Evolutionary conservation across 2,113 vertebrate genomes (phyloP), one percentile per base, ranked within the genome.

Genomic region (Platichthys stellatus): DNA sequence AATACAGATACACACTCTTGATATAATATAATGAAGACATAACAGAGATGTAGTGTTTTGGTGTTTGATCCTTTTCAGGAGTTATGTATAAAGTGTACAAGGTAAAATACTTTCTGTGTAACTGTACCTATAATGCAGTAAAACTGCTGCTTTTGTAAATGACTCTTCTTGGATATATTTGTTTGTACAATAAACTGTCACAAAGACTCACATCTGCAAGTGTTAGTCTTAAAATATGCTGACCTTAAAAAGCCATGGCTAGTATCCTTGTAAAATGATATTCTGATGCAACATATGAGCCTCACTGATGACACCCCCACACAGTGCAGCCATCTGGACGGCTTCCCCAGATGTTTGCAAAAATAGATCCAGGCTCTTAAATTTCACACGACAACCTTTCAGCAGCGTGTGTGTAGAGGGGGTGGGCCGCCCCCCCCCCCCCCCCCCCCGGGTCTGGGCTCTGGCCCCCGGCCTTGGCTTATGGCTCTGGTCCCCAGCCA

Each of bases 291-390:
- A 74, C 56, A 51, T 15, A 73, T 47, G 57, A 35, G 31, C 69
- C 1, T 20, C 58, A 45, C 60, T 49, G 60, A 59, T 9, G 23
- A 26, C 15, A 61, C 53, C 49, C 38, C 43, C 14, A 28, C 35
- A 35, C 68, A 69, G 21, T 2, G 0, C 69, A 10, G 62, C 51
- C n/a, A 8, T 18, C 63, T 78, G 68, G 40, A 69, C 15, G 74
- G 49, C 77, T 63, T 83, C 45, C 61, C 63, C 67, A 38, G 69
- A 74, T 69, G 83, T 87, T 80, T 84, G 70, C 56, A 82, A 74
- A 90, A 89, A 89, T 86, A 87, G 87, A 64, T 18, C 4, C 24
- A 0, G 1, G n/a, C 43, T 28, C 9, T 0, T 87, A 63, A 86
- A 86, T 81, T 18, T 63, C 49, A 69, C 56, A 63, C 68, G 69